Evolutionary conservation across 1,140 invertebrate genomes (phyloP).

Genomic region (Pogonognathellus flavescens): DNA sequence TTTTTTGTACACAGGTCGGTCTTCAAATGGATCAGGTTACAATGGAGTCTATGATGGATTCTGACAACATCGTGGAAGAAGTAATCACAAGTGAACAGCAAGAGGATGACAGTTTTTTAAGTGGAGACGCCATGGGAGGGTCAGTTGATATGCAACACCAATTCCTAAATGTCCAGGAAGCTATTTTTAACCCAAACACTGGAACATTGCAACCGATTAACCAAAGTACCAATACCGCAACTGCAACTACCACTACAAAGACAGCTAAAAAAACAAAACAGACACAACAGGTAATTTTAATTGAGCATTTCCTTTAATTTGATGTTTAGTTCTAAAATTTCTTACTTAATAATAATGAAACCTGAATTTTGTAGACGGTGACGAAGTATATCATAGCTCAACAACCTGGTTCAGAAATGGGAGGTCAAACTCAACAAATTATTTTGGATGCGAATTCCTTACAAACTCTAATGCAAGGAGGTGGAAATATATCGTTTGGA

Average conservation of each 20-base stretch:
- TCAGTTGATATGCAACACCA: conserved; percentile 57
- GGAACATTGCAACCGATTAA: conserved; percentile 64
- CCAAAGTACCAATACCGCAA: conserved; percentile 53
- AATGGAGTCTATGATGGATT: conserved; percentile 63
- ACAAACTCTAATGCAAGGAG: conserved; percentile 64
- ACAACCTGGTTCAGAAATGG: conserved; percentile 46
- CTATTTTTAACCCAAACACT: conserved; percentile 66
- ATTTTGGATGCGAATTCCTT: conserved; percentile 62
- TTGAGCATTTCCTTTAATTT: background rate
- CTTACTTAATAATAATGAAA: no score
- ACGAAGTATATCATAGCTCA: conserved; percentile 63
- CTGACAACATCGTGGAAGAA: conserved; percentile 65
- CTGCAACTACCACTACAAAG: conserved; percentile 38
- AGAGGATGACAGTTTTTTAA: conserved; percentile 56
- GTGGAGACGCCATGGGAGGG: conserved; percentile 25
- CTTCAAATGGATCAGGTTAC: conserved; percentile 59
- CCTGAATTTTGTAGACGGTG: conserved; percentile 37
- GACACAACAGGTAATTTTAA: conserved; percentile 23
- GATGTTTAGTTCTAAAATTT: no score
- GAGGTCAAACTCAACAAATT: conserved; percentile 59
- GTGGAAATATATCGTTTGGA: conserved; percentile 58
- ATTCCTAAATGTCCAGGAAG: conserved; percentile 63
- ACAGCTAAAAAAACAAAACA: conserved; percentile 12
- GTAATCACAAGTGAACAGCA: conserved; percentile 55
- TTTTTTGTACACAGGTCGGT: conserved; percentile 47